phyloP scores from a whole-genome alignment of 2,113 vertebrate genomes.

The Odocoileus hemionus region DNA sequence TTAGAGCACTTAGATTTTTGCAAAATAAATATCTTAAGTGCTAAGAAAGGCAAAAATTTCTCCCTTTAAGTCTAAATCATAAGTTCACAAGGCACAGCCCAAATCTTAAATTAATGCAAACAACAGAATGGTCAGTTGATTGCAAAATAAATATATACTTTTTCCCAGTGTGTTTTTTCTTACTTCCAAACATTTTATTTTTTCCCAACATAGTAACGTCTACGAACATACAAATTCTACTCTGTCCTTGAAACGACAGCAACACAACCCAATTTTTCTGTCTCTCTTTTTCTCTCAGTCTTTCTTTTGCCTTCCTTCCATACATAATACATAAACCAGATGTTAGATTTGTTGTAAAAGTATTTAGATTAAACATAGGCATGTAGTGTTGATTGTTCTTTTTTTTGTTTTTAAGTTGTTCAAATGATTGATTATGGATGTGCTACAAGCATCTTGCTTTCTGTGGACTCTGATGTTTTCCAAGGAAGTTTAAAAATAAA shows the following conservation, averaged over 20 bases:
- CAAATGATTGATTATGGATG: not conserved
- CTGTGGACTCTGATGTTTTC: not conserved
- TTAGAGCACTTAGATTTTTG: not conserved
- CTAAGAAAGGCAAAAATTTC: not conserved
- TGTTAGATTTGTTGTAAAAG: not conserved
- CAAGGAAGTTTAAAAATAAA: conserved; percentile 49
- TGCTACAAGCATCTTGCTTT: not conserved
- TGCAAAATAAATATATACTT: not conserved
- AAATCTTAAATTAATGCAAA: not conserved
- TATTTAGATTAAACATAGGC: not conserved
- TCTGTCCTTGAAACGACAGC: not conserved
- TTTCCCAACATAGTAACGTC: not conserved
- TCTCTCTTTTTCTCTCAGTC: not conserved
- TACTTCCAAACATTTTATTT: not conserved
- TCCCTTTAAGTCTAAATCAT: not conserved
- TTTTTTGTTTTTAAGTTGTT: not conserved
- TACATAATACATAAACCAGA: not conserved
- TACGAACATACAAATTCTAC: not conserved
- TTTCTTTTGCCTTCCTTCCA: too few relatives aligned
- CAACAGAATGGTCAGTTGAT: not conserved
- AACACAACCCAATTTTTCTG: not conserved
- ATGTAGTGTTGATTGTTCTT: not conserved
- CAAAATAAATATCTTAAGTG: not conserved
- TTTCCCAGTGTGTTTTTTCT: not conserved
- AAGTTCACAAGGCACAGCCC: not conserved